Base-by-base conservation (phyloP, 2,888 invertebrate species). In the Pimpla rufipes region DNA sequence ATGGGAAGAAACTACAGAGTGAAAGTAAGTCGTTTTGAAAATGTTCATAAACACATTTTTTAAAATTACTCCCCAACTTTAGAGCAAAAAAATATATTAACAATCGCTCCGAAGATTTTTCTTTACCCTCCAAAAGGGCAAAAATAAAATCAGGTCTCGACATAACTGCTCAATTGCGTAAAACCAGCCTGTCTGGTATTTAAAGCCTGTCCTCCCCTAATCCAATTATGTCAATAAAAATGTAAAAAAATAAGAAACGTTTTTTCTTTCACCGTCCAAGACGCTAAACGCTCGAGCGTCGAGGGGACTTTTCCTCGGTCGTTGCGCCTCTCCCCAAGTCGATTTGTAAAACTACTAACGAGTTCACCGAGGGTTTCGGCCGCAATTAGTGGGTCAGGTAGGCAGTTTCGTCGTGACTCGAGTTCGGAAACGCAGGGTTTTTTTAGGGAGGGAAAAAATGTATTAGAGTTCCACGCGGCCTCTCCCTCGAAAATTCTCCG, bases 341-440 rank as follows among this genome's bases (percentile, higher is more conserved):
- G 81, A 75, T 82, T 70, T 57, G 7, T 18, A 45, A 16, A 74
- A 59, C 18, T 50, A 83, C 79, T 79, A 83, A 83, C 71, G 83
- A 83, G 66, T 42, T 66, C 6, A 59, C 29, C 45, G 66, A 45
- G 50, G 50, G 64, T 23, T 45, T 45, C 59, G 59, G 59, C 37
- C 21, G 79, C 71, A 79, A 79, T 83, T 79, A 83, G 75, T 47
- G 42, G 76, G 66, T 83, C 79, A 76, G 71, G 67, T 76, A 68
- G 73, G 13, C 59, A 47, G 71, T 52, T 76, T 59, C 50, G 47
- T 35, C 79, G 79, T 83, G 83, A 83, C 73, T 52, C 37, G 76
- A 73, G 71, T 79, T 37, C 73, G 70, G 67, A 79, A 83, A 75
- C 13, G 16, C 37, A 37, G 62, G 16, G 50, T 13, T 42, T 74